These are phyloP conservation scores for Cyphomyrus discorhynchus DNA, from an alignment of 2,113 vertebrate genomes.

Conservation along the genomic window DNA sequence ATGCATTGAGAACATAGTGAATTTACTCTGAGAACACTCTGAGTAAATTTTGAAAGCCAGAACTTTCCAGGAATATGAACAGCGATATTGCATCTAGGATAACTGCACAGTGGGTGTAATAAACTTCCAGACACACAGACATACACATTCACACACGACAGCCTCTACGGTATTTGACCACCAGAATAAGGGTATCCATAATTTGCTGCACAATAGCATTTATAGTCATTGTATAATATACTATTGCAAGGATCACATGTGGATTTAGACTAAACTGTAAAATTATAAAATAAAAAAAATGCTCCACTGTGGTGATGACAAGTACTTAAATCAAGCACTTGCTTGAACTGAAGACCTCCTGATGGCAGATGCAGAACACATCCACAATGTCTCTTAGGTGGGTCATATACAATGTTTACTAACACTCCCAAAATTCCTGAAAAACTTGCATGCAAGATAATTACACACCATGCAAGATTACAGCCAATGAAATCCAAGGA, in stretches of 20 bases:
- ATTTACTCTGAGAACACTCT: background rate
- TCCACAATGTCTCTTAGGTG: constrained; percentile 15
- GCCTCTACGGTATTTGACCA: background rate
- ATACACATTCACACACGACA: constrained; percentile 2
- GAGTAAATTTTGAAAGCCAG: background rate
- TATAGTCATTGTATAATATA: background rate
- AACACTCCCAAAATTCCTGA: constrained; percentile 32
- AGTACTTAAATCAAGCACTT: constrained; percentile 7
- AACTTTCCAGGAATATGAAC: constrained; percentile 8
- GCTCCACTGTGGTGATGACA: constrained; percentile 9
- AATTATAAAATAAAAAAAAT: background rate
- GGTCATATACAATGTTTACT: constrained; percentile 20
- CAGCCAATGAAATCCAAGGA: constrained; percentile 34
- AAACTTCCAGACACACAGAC: constrained; percentile 5
- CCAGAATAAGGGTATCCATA: background rate
- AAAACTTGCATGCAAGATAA: constrained; percentile 33
- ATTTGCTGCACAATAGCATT: constrained; percentile 10
- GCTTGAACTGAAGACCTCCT: constrained; percentile 19
- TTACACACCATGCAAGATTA: constrained; percentile 30
- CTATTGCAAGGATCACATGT: background rate
- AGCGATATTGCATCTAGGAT: background rate
- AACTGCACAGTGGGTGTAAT: background rate
- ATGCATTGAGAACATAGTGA: background rate
- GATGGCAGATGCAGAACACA: constrained; percentile 20
- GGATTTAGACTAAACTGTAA: background rate